Conservation (phyloP, 2,888 invertebrate species). For the Drosophila basisetae region DNA sequence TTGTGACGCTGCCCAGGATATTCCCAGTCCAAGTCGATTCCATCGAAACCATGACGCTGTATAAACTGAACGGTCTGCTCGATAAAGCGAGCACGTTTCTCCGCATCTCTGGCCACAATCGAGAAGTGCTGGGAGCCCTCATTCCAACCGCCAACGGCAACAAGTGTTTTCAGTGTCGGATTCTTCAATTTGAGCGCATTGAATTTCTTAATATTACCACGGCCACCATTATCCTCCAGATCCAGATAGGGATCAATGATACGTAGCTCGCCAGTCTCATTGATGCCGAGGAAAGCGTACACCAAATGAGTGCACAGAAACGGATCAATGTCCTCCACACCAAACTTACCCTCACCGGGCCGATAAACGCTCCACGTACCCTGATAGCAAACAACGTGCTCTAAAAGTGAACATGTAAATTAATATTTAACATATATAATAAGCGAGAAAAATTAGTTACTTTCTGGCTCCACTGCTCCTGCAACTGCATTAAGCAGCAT, state of each 20-base stretch:
- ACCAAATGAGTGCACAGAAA: slow-evolving; percentile 90
- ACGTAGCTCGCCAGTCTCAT: slow-evolving; percentile 86
- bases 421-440: background rate
- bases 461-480: slow-evolving; percentile 10
- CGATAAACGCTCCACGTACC: slow-evolving; percentile 92
- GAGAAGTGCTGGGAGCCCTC: slow-evolving; percentile 87
- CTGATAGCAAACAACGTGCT: slow-evolving; percentile 90
- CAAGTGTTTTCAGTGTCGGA: slow-evolving; percentile 84
- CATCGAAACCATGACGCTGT: slow-evolving; percentile 86
- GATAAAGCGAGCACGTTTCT: slow-evolving; percentile 75
- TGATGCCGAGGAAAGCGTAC: slow-evolving; percentile 90
- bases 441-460: slow-evolving; percentile 22
- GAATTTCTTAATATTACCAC: slow-evolving; percentile 84
- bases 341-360: slow-evolving; percentile 88
- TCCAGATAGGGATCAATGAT: slow-evolving; percentile 89
- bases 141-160: slow-evolving; percentile 86
- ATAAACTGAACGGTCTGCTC: slow-evolving; percentile 76
- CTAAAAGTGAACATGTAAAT: slow-evolving; percentile 81
- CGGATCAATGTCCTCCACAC: slow-evolving; percentile 89
- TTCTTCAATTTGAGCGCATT: slow-evolving; percentile 84
- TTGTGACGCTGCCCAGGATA: slow-evolving; percentile 86
- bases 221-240: slow-evolving; percentile 87
- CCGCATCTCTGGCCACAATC: slow-evolving; percentile 83
- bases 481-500: slow-evolving; percentile 16
- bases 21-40: slow-evolving; percentile 88